phyloP scores from a whole-genome alignment of 1,140 invertebrate species.

The Pissodes strobi region DNA sequence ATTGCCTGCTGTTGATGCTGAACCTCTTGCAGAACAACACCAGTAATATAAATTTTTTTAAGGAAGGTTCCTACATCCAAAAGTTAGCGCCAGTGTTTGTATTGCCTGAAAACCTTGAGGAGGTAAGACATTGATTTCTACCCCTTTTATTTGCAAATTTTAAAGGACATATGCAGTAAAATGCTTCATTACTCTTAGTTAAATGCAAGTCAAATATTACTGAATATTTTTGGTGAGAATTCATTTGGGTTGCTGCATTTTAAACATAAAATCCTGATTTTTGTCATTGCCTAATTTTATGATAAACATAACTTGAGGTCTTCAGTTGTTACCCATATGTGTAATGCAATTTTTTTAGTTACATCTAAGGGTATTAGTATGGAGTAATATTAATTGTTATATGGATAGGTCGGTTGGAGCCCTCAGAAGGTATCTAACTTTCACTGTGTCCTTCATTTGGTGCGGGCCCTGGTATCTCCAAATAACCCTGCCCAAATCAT shows the following conservation, averaged over 20 bases:
- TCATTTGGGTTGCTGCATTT: too few relatives aligned
- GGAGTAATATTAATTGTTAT: too few relatives aligned
- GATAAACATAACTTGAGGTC: too few relatives aligned
- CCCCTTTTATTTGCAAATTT: background rate
- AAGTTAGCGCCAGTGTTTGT: constrained; percentile 86
- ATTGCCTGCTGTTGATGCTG: constrained; percentile 93
- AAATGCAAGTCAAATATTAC: too few relatives aligned
- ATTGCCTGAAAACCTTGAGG: constrained; percentile 70
- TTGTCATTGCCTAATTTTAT: too few relatives aligned
- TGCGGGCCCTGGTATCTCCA: constrained; percentile 67
- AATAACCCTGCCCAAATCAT: constrained; percentile 60
- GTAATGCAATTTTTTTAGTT: too few relatives aligned
- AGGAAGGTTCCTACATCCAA: constrained; percentile 95
- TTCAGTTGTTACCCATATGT: too few relatives aligned
- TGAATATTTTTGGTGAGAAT: too few relatives aligned
- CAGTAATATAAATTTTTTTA: constrained; percentile 98
- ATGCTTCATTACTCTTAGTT: background rate
- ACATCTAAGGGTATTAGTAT: too few relatives aligned
- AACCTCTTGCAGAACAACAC: constrained; percentile 94
- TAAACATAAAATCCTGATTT: too few relatives aligned
- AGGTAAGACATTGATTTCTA: constrained; percentile 50
- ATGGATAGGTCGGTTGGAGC: constrained; percentile 79
- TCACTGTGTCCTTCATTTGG: constrained; percentile 87
- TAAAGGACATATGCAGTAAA: too few relatives aligned
- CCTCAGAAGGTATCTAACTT: constrained; percentile 95